Conservation (phyloP, 2,888 invertebrate species). For the Aquatica leii region DNA sequence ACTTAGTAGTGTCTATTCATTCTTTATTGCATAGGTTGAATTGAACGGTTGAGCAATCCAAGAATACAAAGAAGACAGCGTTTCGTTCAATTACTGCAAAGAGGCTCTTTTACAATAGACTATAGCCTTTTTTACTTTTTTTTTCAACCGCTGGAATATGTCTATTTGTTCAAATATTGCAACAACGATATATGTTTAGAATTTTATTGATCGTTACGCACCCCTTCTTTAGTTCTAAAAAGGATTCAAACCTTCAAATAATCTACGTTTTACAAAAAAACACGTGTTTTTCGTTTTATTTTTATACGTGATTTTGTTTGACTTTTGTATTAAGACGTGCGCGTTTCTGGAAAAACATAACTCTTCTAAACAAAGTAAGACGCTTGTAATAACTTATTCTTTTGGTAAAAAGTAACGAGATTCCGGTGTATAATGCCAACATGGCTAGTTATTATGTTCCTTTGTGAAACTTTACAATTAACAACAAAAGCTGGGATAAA, state of each 20-base stretch:
- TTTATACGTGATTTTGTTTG: constrained; percentile 16
- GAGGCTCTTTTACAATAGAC: constrained; percentile 43
- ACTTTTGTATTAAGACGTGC: constrained; percentile 22
- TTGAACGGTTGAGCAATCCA: constrained; percentile 54
- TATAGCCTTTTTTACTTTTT: constrained; percentile 28
- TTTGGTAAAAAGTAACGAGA: constrained; percentile 21
- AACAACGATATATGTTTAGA: constrained; percentile 17
- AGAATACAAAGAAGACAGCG: constrained; percentile 54
- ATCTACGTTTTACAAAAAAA: constrained; percentile 9
- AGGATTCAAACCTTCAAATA: not conserved
- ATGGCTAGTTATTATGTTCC: constrained; percentile 23
- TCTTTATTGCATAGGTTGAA: constrained; percentile 52
- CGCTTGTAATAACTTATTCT: constrained; percentile 18
- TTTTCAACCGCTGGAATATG: constrained; percentile 24
- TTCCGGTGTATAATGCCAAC: constrained; percentile 15
- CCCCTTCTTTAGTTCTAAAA: no score
- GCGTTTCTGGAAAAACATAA: constrained; percentile 14
- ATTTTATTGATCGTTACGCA: constrained; percentile 16
- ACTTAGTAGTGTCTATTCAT: constrained; percentile 51
- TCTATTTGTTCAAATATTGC: constrained; percentile 32
- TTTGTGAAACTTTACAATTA: constrained; percentile 25
- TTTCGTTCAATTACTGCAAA: constrained; percentile 54
- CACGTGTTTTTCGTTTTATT: constrained; percentile 18
- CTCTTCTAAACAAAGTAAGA: constrained; percentile 17
- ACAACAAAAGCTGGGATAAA: constrained; percentile 15